Evolutionary conservation across 2,888 invertebrate genomes (phyloP), one percentile per base, ranked within the genome.

Genomic region (Trachelus tabidus): DNA sequence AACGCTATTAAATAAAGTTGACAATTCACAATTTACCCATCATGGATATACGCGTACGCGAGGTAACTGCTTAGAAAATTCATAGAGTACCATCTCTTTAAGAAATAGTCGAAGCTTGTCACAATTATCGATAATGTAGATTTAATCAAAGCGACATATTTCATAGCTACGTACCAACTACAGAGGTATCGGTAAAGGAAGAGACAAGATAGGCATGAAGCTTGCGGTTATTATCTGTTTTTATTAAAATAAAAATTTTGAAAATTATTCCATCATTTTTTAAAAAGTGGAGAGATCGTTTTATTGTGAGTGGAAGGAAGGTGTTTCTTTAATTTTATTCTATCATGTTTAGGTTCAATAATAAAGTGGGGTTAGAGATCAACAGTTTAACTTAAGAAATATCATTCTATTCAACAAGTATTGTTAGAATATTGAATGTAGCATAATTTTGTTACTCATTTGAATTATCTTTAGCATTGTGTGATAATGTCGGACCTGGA

Each of bases 401-500:
- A 56, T 9, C 0, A 35, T 35, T 35, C 35, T 35, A 35, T 56
- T 23, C 0, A 56, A 56, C 1, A 9, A 23, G 9, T 56, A 23
- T 40, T 40, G 4, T 40, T 56, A 2, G 23, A 6, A 23, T 56
- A 56, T 9, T 56, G 23, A 56, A 23, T 23, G 9, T 56, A 23
- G 2, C 23, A 56, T 56, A 23, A 56, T 4, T 23, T 9, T 9
- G 23, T 56, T 23, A 56, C 56, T 23, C 9, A 9, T 56, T 2
- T 56, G 2, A 2, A 23, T 23, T 56, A 56, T 15, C 23, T 56
- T 56, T 9, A 23, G 15, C 23, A 56, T 23, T 56, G 56, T 76
- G 73, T 85, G 83, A 83, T 77, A 76, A 90, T 90, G 90, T 86
- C 83, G 84, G 84, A 85, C 76, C 82, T 82, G 78, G 82, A 83